Base-by-base conservation (phyloP, 2,113 vertebrate species). In the Aramus guarauna region DNA sequence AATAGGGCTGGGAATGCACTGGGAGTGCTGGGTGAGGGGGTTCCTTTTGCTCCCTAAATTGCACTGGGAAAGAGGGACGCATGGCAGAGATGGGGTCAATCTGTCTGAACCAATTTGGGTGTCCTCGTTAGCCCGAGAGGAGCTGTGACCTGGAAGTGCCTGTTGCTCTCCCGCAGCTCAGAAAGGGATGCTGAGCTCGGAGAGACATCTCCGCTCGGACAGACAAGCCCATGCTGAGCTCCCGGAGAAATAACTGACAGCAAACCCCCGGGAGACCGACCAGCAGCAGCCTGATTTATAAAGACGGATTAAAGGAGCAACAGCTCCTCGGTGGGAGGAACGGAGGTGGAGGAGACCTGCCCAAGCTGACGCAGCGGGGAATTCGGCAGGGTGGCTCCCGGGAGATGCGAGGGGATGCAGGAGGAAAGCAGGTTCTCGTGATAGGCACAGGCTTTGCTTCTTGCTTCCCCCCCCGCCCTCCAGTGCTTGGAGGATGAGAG, bases 141-240 rank as follows among this genome's bases (percentile, higher is more conserved):
- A 87, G 34, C 50, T 8, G 43, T 45, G 76, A 82, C 79, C 74
- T 85, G 79, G 22, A 53, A 59, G 62, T 64, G 17, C 62, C 62
- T 34, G 15, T 15, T 37, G 69, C 58, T 86, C 24, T 59, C 20
- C 1, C 32, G 32, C 62, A 9, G 37, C 53, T 58, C 29, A 1
- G 24, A 7, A 43, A 59, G 30, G 62, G 67, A 74, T 64, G 56
- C 56, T 41, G 84, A 71, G 56, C 52, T 47, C 60, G 12, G 41
- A 47, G 37, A 29, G 26, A 56, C 1, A 0, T 27, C 62, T 66
- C 60, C 0, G 4, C 83, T 83, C 1, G 45, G 73, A 50, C 19
- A 53, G 78, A 66, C 15, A 12, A 76, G 29, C 68, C 67, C 83
- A 76, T 11, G 4, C 39, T 23, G 34, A 56, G 68, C 74, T 91